Evolutionary conservation across 2,113 vertebrate genomes (phyloP), one percentile per base, ranked within the genome.

Genomic region (Trichomycterus rosablanca): DNA sequence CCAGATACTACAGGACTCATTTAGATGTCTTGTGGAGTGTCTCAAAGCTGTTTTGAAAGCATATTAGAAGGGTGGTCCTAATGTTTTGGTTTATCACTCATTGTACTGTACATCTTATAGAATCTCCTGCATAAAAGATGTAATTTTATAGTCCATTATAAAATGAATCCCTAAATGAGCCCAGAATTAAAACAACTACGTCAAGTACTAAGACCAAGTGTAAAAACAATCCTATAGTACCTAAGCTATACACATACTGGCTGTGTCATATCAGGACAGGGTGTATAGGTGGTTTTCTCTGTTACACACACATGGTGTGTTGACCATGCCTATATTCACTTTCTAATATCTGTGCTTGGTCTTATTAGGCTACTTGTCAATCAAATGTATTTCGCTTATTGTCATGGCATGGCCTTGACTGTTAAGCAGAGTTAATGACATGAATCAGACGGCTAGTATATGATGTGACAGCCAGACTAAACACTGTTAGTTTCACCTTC

Each of bases 281-380:
- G n/a, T 34, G 26, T 60, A 40, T 58, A 19, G 10, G 18, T 28
- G 16, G 24, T 9, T 46, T 55, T 55, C 43, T 49, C n/a, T 16
- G 42, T 49, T 49, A 35, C 43, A 16, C 37, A 35, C 43, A 16
- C 37, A 23, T 40, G 11, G 12, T 22, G 24, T 43, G 26, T 39
- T 40, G 57, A 44, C 50, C 50, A 50, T 23, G 30, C 8, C 24
- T 30, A 35, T 57, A 44, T 66, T 61, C 51, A 65, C 26, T 34
- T 60, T 42, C 37, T 19, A 40, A 42, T 49, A 37, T 52, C 48
- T 59, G 34, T 65, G 56, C n/a, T 35, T 15, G 22, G n/a, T 55
- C 45, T 66, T 52, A 61, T 66, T 62, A 66, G 43, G 34, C 5
- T 34, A 12, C 35, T 42, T 49, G 62, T 66, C 62, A 43, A 24